Base-by-base conservation (phyloP, 2,888 invertebrate species). In the Lissocephala sabroskyi region DNA sequence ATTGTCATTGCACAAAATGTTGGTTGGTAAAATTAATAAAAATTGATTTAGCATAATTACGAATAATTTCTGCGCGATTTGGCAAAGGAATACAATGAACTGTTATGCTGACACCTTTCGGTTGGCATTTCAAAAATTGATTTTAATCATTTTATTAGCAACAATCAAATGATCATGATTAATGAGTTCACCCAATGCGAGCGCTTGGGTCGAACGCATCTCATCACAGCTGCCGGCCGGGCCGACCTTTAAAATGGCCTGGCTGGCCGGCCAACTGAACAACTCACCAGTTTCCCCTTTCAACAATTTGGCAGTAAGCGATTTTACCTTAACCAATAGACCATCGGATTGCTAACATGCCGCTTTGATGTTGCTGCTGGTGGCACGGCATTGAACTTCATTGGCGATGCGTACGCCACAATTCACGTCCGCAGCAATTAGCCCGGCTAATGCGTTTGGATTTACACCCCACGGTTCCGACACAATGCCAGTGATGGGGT, bases 361-460 rank as follows among this genome's bases (percentile, higher is more conserved):
- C 37, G 45, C 18, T 23, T 23, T 28, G 10, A 18, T 39, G n/a
- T 32, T 10, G 7, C 17, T 10, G 4, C 32, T 13, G 13, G 13
- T 32, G 13, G 30, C n/a, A 17, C 43, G 73, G 54, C 68, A 68
- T 73, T 68, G 68, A 68, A 73, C 68, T 60, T 59, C 63, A 54
- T 48, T 53, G 55, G 50, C 49, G 49, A n/a, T n/a, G n/a, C n/a
- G n/a, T n/a, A n/a, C n/a, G n/a, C n/a, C n/a, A n/a, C 3, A 23
- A 23, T 23, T 9, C 45, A 14, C 18, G 41, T 49, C 44, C 30
- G 30, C 18, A 35, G 17, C 45, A 35, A 59, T 59, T 47, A 62
- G 50, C 14, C 43, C 32, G 36, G 39, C 41, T 65, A 59, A 62
- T 56, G 33, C 35, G 39, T 16, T 45, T n/a, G n/a, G n/a, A n/a